Conservation (phyloP, 2,888 invertebrate species). For the Eilema sororculum region DNA sequence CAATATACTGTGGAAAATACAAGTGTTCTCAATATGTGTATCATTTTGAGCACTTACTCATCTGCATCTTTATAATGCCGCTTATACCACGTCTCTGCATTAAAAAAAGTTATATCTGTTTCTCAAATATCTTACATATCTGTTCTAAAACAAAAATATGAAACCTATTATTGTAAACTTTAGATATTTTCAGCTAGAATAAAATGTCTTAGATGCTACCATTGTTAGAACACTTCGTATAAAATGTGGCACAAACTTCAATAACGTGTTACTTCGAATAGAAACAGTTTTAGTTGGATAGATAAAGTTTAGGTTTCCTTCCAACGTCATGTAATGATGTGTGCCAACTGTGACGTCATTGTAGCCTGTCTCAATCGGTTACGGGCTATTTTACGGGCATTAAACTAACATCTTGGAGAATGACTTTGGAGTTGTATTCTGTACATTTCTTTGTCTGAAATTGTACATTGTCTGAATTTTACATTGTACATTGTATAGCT, state of each 20-base stretch:
- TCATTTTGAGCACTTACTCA: too few species aligned
- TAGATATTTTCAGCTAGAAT: background rate
- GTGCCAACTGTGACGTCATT: conserved; percentile 12
- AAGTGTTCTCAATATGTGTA: too few species aligned
- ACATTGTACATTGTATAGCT: background rate
- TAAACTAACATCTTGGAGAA: conserved; percentile 4
- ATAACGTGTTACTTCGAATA: conserved; percentile 3
- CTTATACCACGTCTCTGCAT: too few species aligned
- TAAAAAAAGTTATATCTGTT: too few species aligned
- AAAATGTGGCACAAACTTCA: conserved; percentile 8
- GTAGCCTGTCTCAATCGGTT: background rate
- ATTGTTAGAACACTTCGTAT: background rate
- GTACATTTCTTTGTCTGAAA: background rate
- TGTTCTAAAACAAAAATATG: background rate
- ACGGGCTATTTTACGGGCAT: conserved; percentile 7
- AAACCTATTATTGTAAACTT: background rate
- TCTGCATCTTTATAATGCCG: too few species aligned
- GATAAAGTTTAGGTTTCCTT: conserved; percentile 10
- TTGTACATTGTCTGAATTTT: background rate
- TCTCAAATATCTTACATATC: too few species aligned
- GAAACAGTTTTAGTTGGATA: conserved; percentile 8
- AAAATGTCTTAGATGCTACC: background rate
- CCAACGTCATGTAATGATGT: conserved; percentile 3
- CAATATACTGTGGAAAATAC: too few species aligned
- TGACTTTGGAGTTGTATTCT: background rate